Base-by-base conservation (phyloP, 2,797 vertebrate genomes). In the Enteromius viviparus region DNA sequence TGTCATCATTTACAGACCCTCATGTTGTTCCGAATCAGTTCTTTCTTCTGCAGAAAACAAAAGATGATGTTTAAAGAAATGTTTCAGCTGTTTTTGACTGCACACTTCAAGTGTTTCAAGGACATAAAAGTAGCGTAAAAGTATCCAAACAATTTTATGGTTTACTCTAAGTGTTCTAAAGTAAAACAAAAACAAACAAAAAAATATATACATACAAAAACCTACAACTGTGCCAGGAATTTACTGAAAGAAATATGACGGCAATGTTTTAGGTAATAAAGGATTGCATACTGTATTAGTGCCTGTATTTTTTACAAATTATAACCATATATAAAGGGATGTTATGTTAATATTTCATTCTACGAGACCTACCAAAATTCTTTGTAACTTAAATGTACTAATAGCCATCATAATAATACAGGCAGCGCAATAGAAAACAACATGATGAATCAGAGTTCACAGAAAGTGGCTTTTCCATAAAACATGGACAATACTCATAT, bases 1-100 rank as follows among this genome's bases (percentile, higher is more conserved):
- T 74, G 29, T 58, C 53, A 62, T 64, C 40, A 49, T 78, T 78
- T 78, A 49, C 58, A 32, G 40, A 64, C 8, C 11, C 37, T 64
- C 23, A 2, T 29, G 75, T 29, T 42, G 12, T n/a, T 32, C 9
- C 15, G n/a, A 62, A 29, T 32, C 40, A 65, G 3, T 4, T 58
- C 21, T 76, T 76, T 76, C n/a, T 45, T 47, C 9, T 78, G 40
- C 1, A 12, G 58, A 49, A 64, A 62, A n/a, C 37, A 26, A 40
- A 60, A 76, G 23, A 55, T 40, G 53, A 75, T 23, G 37, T 53
- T 58, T 14, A 7, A 76, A 40, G 58, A 1, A 76, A 40, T 26
- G 32, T 76, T 58, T 76, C 7, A 40, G 29, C 11, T 40, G 15
- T 37, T 55, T 8, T 19, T 72, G 21, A 23, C 72, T 1, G 8